phyloP scores from a whole-genome alignment of 2,797 vertebrate species.

The Danionella dracula region DNA sequence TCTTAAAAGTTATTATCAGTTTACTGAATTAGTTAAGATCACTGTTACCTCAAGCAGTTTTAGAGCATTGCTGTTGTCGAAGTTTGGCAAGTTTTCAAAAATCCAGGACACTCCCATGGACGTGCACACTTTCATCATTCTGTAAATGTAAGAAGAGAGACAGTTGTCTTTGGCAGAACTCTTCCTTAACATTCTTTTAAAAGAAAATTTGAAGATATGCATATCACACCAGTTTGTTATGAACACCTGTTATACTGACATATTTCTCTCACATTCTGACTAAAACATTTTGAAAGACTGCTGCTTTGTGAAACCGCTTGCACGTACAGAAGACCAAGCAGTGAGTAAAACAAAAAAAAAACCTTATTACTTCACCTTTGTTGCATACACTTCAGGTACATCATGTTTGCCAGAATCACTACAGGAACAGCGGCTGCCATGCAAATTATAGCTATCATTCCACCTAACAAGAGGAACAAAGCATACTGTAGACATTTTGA shows the following conservation, averaged over 20 bases:
- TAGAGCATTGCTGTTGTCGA: constrained; percentile 76
- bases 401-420: constrained; percentile 54
- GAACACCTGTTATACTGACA: background rate
- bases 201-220: too few relatives aligned
- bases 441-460: constrained; percentile 41
- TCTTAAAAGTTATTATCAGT: too few relatives aligned
- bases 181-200: background rate
- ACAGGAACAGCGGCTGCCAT: constrained; percentile 49
- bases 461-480: constrained; percentile 28
- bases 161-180: background rate
- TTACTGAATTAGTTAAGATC: too few relatives aligned
- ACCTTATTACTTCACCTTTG: constrained; percentile 55
- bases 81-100: constrained; percentile 71
- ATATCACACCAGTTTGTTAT: background rate
- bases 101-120: constrained; percentile 75
- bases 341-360: constrained; percentile 19
- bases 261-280: background rate
- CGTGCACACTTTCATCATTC: constrained; percentile 68
- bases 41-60: constrained; percentile 77
- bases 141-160: constrained; percentile 42
- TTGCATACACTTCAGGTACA: constrained; percentile 65
- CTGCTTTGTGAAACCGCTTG: background rate
- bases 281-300: background rate
- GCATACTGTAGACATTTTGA: background rate
- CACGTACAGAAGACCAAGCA: background rate